Conservation (phyloP, 2,888 invertebrate species). For the Portevinia maculata region DNA sequence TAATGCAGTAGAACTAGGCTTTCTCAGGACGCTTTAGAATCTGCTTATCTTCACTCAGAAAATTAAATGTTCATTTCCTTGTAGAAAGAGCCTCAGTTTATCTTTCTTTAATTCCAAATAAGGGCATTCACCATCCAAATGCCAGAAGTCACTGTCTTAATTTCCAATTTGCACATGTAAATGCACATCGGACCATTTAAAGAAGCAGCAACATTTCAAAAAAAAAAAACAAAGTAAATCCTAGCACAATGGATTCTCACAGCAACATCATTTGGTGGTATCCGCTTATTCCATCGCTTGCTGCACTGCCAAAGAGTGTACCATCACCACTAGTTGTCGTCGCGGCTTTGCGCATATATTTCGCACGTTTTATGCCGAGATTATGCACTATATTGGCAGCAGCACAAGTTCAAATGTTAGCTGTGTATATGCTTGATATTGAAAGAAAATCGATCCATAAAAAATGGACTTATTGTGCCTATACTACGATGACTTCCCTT, state of each 20-base stretch:
- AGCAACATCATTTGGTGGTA: conserved; percentile 21
- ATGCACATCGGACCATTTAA: conserved; percentile 30
- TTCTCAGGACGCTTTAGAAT: too few relatives aligned
- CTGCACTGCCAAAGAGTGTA: conserved; percentile 16
- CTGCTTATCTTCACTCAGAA: neutral
- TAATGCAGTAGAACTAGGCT: too few relatives aligned
- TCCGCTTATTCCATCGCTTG: neutral
- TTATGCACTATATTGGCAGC: conserved; percentile 25
- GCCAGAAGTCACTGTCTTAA: conserved; percentile 40
- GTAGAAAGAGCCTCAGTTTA: neutral
- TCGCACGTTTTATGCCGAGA: conserved; percentile 34
- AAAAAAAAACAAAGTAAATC: conserved; percentile 10
- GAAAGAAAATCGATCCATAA: conserved; percentile 44
- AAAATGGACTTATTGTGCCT: conserved; percentile 29
- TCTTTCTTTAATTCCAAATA: neutral
- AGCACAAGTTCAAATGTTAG: neutral
- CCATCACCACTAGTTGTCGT: conserved; percentile 3
- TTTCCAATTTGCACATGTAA: conserved; percentile 48
- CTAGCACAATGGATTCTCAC: conserved; percentile 24
- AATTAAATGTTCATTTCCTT: neutral
- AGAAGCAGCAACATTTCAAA: conserved; percentile 1
- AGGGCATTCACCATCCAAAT: conserved; percentile 18
- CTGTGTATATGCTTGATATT: conserved; percentile 12
- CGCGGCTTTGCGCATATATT: conserved; percentile 34
- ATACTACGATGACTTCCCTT: neutral